Base-by-base conservation (phyloP, 2,888 invertebrate species). In the Julus scanicus region DNA sequence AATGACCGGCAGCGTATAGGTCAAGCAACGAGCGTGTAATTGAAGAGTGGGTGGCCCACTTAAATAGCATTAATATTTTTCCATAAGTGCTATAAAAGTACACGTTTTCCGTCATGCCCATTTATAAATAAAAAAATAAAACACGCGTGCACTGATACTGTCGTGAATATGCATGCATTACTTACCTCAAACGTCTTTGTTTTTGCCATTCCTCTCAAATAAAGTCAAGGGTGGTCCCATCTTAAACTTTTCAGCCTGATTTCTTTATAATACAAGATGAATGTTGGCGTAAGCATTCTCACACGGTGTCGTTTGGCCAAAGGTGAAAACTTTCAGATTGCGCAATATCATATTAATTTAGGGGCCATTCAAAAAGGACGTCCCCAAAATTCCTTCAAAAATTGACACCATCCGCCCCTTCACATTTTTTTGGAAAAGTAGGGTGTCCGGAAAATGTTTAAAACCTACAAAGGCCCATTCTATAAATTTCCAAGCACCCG, bases 31-130 rank as follows among this genome's bases (percentile, higher is more conserved):
- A n/a, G n/a, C 63, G 63, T 17, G 63, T 63, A 63, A 63, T n/a
- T 63, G 63, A n/a, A 63, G 63, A 63, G 63, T 63, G 63, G 63
- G 63, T 63, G 63, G 63, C 63, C n/a, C 63, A 63, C 20, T 63
- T 63, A 63, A 63, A 63, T 63, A 2, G 3, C 63, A n/a, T 63
- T 63, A 63, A n/a, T n/a, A n/a, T n/a, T n/a, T n/a, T n/a, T n/a
- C n/a, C n/a, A n/a, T n/a, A n/a, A n/a, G n/a, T n/a, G n/a, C 13
- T n/a, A n/a, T 13, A 3, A 4, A 63, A 63, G 15, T 11, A 63
- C 6, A n/a, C 13, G 6, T 8, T 13, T 13, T n/a, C 20, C 63
- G 20, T 20, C 63, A 63, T 63, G 20, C 63, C 63, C 63, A 63
- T 63, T n/a, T 63, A 20, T 2, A 5, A 63, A 63, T n/a, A n/a